Base-by-base conservation (phyloP, 2,113 vertebrate genomes). In the Lophotis ruficrista region DNA sequence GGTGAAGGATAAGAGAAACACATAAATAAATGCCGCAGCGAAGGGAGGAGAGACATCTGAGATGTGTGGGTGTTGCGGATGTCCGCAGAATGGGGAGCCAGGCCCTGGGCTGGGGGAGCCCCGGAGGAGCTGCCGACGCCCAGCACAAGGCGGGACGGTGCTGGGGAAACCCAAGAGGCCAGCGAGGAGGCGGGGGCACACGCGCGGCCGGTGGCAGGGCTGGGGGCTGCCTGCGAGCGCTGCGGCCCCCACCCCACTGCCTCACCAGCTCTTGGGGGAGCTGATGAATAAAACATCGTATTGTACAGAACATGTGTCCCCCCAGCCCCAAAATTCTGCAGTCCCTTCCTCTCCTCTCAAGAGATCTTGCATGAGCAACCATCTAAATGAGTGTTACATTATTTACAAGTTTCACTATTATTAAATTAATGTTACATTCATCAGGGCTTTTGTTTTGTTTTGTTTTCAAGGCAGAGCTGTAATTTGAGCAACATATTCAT, bases 371-470 rank as follows among this genome's bases (percentile, higher is more conserved):
- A 83, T 83, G 86, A 95, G 61, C 87, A 95, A 69, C 89, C 90
- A n/a, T 94, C 91, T 97, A 95, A 96, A 96, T 75, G 81, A 95
- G 50, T 61, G 20, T 89, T 96, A 94, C 93, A 91, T 97, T 97
- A 96, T 97, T 97, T 97, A 97, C 94, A 96, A 94, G 76, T 95
- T 96, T 86, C 48, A 33, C 96, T 96, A 87, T 96, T 97, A 97
- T 97, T 97, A 96, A 96, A 96, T 96, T 96, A 96, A 92, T 95
- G 91, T 95, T 94, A 90, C 91, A 92, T 97, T 95, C 89, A 96
- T 96, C 14, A 27, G 24, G 81, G 73, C 76, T 92, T 96, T 95
- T 97, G 91, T 95, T 94, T 93, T 84, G 87, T 78, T 96, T 94
- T 96, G 92, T 95, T 97, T 96, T 96, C 91, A 68, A 97, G 77